Evolutionary conservation across 2,888 invertebrate species (phyloP).

Genomic region (Microctonus aethiopoides): DNA sequence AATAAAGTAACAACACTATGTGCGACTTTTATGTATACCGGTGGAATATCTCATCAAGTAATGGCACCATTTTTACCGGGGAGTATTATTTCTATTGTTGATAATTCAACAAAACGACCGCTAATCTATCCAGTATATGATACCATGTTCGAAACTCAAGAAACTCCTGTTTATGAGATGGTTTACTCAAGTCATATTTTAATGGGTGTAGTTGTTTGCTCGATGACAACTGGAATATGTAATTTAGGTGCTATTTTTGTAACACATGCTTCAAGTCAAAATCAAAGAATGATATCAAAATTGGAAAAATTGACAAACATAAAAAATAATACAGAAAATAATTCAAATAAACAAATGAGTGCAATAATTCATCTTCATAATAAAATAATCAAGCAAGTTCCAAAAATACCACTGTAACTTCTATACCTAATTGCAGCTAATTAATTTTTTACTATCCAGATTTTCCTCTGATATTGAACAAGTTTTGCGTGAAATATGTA

Average conservation of each 20-base stretch:
- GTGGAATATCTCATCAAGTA: constrained; percentile 40
- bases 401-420: too few species aligned
- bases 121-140: constrained; percentile 51
- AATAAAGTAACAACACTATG: constrained; percentile 43
- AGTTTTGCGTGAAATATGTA: constrained; percentile 26
- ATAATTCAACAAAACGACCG: constrained; percentile 37
- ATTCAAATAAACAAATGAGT: constrained; percentile 14
- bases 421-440: too few species aligned
- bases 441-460: constrained; percentile 16
- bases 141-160: constrained; percentile 14
- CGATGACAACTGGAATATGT: constrained; percentile 21
- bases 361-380: constrained; percentile 40
- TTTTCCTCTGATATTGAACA: constrained; percentile 24
- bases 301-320: constrained; percentile 24
- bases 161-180: constrained; percentile 22
- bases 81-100: constrained; percentile 23
- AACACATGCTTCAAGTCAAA: constrained; percentile 41
- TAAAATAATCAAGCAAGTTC: constrained; percentile 41
- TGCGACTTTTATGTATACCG: constrained; percentile 44
- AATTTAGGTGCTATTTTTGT: constrained; percentile 40
- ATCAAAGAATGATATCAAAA: constrained; percentile 32
- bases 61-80: constrained; percentile 38
- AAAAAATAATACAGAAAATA: background rate
- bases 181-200: constrained; percentile 11
- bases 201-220: constrained; percentile 7